These are phyloP conservation scores for Orchesella flavescens DNA, from an alignment of 2,888 invertebrate genomes.

Conservation along the genomic window DNA sequence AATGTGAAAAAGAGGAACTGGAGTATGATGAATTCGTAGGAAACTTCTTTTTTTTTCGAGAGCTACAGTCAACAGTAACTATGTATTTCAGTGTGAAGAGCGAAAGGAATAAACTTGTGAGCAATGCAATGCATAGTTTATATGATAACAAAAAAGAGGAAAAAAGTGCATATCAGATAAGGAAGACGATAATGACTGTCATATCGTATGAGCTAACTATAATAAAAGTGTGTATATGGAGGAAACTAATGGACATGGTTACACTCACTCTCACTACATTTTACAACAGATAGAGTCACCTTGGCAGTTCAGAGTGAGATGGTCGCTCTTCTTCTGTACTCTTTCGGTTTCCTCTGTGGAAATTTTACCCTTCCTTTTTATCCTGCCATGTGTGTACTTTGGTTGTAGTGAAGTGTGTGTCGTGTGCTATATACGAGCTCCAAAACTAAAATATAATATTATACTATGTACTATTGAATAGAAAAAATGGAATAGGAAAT, in stretches of 20 bases:
- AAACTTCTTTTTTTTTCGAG: neutral
- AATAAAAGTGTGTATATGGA: neutral
- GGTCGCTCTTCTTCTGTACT: neutral
- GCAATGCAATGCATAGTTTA: no score
- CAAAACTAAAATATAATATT: no score
- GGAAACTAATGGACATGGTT: neutral
- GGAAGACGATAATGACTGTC: constrained; percentile 12
- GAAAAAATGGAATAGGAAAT: constrained; percentile 28
- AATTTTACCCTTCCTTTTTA: constrained; percentile 28
- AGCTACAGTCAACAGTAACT: no score
- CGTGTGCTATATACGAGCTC: neutral
- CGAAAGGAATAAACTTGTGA: no score
- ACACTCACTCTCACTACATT: neutral
- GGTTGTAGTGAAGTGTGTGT: neutral
- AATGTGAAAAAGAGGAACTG: constrained; percentile 26
- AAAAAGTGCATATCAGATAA: neutral
- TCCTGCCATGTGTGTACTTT: constrained; percentile 10
- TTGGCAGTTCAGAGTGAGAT: constrained; percentile 19
- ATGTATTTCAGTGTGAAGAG: no score
- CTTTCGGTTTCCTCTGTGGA: constrained; percentile 25
- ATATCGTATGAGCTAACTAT: neutral
- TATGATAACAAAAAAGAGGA: neutral
- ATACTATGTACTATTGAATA: no score
- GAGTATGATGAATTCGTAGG: constrained; percentile 22
- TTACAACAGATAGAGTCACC: constrained; percentile 25